Conservation (phyloP, 2,797 vertebrate species). For the Acipenser ruthenus region DNA sequence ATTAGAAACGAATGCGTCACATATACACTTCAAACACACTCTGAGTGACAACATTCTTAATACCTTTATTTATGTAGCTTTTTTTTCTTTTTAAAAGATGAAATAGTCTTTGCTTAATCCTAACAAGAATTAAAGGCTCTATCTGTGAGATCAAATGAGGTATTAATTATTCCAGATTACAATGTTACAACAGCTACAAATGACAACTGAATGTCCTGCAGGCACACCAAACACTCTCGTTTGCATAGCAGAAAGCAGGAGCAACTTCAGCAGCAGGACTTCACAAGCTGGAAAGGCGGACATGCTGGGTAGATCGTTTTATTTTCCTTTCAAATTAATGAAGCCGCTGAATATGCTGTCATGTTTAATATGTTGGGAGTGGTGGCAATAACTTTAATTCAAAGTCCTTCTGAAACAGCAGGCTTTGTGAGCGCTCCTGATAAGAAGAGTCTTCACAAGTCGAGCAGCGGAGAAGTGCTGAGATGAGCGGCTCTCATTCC, state of each 20-base stretch:
- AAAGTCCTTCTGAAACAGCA: neutral
- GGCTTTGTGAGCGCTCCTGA: constrained; percentile 9
- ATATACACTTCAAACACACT: no score
- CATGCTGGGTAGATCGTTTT: neutral
- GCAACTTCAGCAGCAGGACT: neutral
- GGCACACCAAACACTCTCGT: neutral
- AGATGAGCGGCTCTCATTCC: neutral
- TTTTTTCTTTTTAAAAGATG: no score
- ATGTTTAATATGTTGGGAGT: neutral
- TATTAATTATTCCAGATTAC: constrained; percentile 11
- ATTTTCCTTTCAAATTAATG: neutral
- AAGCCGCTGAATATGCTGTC: neutral
- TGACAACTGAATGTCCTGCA: no score
- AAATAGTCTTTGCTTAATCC: constrained; percentile 33
- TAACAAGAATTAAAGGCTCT: constrained; percentile 38
- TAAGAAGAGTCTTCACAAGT: constrained; percentile 14
- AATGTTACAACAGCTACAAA: no score
- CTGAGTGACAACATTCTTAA: no score
- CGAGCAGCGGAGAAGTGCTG: neutral
- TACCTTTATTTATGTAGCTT: no score
- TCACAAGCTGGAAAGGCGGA: neutral
- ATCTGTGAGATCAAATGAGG: constrained; percentile 35
- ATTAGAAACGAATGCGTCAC: no score
- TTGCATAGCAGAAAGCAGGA: neutral
- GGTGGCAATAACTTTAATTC: constrained; percentile 4